Evolutionary conservation across 92 coral and sea anemone genomes (phyloP), one percentile per base, ranked within the genome.

Genomic region (Umimayanthus kanabou): DNA sequence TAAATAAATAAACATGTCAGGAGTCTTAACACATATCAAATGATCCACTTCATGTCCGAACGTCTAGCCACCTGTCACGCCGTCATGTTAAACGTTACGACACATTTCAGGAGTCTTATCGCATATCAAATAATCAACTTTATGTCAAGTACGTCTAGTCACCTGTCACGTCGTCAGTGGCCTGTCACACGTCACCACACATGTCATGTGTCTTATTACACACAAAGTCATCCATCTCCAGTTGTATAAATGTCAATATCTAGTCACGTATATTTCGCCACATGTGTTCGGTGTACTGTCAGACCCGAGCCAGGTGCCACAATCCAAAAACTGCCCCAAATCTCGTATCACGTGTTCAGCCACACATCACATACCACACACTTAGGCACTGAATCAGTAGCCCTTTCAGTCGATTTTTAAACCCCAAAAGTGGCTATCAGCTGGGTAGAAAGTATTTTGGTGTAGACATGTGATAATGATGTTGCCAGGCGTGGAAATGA

Each of bases 401-500:
- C 80, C 57, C 22, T 77, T 23, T 78, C 22, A 23, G 0, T 61
- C 25, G 26, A 61, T 20, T 45, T 45, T 18, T 43, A 22, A 28
- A 25, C 65, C 61, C 6, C 16, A n/a, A 25, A 23, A 23, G 33
- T 49, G 6, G 64, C 15, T 70, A 75, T 75, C 78, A 83, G 87
- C 87, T 83, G 16, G 94, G 96, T 80, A 92, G 84, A 90, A 96
- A 96, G 93, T 96, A 96, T 80, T 96, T 96, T 25, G 98, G 98
- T 15, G 98, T 96, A 18, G 98, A 93, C 98, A 96, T 96, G 89
- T 96, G 98, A 45, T 93, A 96, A 70, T 96, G 98, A 89, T 96
- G 98, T 37, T 93, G 81, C 95, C 95, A 93, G 42, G 96, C 93
- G 11, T 81, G 43, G 89, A 93, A 88, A 88, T 96, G 98, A 58